Evolutionary conservation across 2,888 invertebrate species (phyloP), one percentile per base, ranked within the genome.

Genomic region (Ectemnius lituratus): DNA sequence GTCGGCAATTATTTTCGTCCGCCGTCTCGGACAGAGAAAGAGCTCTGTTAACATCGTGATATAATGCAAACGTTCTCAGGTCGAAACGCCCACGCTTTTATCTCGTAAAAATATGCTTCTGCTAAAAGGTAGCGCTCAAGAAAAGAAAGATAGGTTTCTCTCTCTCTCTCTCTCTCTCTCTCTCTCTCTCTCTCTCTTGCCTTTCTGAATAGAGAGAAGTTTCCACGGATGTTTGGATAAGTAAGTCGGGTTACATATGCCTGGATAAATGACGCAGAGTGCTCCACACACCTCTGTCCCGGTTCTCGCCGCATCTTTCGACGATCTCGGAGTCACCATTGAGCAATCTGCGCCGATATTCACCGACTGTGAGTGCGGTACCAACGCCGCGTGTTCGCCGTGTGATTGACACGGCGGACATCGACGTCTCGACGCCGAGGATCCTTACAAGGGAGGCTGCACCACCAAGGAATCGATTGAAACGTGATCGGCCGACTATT

Each of bases 381-480:
- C 88, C 92, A 1, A 91, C 94, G 1, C 37, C 37, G 4, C 93
- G 95, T 66, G 96, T 96, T 1, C 94, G 95, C 63, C 93, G 94
- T 80, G 85, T 88, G 8, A 95, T 96, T 77, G 96, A 96, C 89
- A 96, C 97, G 2, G 96, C 96, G 45, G 96, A 96, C 88, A 97
- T 97, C 80, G 97, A 97, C 89, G 96, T 97, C 0, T 95, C 96
- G 0, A 93, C 93, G 76, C 87, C 87, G 0, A 84, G 85, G 76
- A 85, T 85, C 13, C 60, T 85, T 0, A 47, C 86, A 0, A 80
- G 79, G 18, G 83, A 85, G 0, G 75, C 76, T 0, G 68, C 59
- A 11, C 87, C 59, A 64, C 87, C 73, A 75, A 87, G 76, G 73
- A 86, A 86, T 60, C 85, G 87, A 2, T 79, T 87, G 8, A 87